Conservation (phyloP, 1,140 invertebrate genomes). For the Batillaria attramentaria region DNA sequence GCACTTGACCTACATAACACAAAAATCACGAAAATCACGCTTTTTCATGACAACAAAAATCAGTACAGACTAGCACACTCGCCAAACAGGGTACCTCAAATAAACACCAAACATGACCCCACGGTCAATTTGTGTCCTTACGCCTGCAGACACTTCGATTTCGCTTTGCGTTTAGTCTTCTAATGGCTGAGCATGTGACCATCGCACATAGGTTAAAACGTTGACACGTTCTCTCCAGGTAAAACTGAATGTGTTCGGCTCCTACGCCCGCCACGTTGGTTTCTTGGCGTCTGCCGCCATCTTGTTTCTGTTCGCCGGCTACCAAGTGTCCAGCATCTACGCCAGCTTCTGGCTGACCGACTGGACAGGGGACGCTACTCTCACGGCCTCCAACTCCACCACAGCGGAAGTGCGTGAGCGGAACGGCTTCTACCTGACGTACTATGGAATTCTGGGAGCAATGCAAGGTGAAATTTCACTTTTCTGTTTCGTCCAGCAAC, state of each 20-base stretch:
- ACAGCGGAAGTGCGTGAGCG: neutral
- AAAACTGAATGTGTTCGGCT: conserved; percentile 88
- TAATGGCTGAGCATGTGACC: neutral
- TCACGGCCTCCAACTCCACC: conserved; percentile 20
- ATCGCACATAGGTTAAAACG: neutral
- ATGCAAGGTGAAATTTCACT: conserved; percentile 46
- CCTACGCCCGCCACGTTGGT: conserved; percentile 89
- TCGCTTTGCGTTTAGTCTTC: too few relatives aligned
- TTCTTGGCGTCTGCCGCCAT: conserved; percentile 80
- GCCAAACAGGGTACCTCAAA: too few relatives aligned
- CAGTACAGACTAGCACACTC: too few relatives aligned
- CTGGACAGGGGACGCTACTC: conserved; percentile 40
- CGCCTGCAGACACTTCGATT: too few relatives aligned
- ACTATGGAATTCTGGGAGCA: conserved; percentile 36
- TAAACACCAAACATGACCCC: too few relatives aligned
- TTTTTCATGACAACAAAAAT: too few relatives aligned
- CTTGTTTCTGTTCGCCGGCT: conserved; percentile 86
- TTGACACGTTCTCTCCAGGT: conserved; percentile 75
- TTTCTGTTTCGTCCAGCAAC: too few relatives aligned
- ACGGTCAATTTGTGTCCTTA: too few relatives aligned
- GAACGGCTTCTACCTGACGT: conserved; percentile 36
- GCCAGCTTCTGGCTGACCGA: conserved; percentile 39
- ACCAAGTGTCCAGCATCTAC: conserved; percentile 60
- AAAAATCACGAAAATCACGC: too few relatives aligned
- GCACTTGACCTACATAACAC: too few relatives aligned